phyloP scores from a whole-genome alignment of 2,888 invertebrate species.

The Amiota mariae region DNA sequence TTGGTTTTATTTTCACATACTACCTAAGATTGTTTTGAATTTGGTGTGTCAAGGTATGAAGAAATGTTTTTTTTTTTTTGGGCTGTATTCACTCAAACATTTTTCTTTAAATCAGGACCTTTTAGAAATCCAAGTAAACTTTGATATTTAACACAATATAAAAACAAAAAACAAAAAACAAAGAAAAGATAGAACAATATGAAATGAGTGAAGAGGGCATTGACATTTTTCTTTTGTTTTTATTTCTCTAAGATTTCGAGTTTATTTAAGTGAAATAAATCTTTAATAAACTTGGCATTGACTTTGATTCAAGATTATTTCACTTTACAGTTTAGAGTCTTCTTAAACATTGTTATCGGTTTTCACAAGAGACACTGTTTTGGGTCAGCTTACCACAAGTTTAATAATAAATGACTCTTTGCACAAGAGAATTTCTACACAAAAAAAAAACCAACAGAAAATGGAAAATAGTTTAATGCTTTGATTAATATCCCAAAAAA shows the following conservation, averaged over 20 bases:
- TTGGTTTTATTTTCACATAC: too few species aligned
- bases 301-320: too few species aligned
- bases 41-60: neutral
- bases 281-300: neutral
- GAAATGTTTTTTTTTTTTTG: neutral
- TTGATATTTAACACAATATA: neutral
- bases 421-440: neutral
- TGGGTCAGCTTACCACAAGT: too few species aligned
- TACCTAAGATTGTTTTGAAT: too few species aligned
- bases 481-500: constrained; percentile 24
- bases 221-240: neutral
- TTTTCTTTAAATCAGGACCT: too few species aligned
- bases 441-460: too few species aligned
- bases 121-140: neutral
- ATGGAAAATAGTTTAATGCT: constrained; percentile 14
- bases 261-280: neutral
- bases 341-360: too few species aligned
- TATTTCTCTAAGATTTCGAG: neutral
- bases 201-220: neutral
- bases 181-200: neutral
- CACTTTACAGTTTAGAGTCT: too few species aligned
- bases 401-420: constrained; percentile 20
- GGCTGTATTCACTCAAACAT: too few species aligned
- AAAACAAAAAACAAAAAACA: neutral
- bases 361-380: too few species aligned